Evolutionary conservation across 2,888 invertebrate genomes (phyloP).

Genomic region (Cinara cedri): DNA sequence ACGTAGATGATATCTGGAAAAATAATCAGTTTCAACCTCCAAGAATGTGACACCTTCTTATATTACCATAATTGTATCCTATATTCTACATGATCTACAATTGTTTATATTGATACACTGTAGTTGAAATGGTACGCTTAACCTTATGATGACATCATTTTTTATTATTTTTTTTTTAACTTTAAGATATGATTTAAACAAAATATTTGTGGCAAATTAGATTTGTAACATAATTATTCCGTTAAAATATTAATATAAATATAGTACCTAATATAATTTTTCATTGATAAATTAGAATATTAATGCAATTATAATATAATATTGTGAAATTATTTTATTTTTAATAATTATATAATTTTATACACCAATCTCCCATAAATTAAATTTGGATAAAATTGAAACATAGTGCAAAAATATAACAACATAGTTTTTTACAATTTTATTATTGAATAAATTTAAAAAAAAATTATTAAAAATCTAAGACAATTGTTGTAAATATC

Average conservation of each 20-base stretch:
- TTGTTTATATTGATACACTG: neutral
- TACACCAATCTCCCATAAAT: slow-evolving; percentile 33
- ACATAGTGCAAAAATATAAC: slow-evolving; percentile 4
- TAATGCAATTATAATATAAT: slow-evolving; percentile 12
- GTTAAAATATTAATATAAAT: neutral
- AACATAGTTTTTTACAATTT: slow-evolving; percentile 24
- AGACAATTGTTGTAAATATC: slow-evolving; percentile 4
- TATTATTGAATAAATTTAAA: slow-evolving; percentile 21
- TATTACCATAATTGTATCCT: neutral
- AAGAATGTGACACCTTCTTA: neutral
- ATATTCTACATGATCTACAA: neutral
- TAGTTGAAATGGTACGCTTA: neutral
- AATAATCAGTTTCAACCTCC: slow-evolving; percentile 18
- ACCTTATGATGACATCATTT: neutral
- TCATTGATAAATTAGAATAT: slow-evolving; percentile 1
- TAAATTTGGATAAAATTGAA: slow-evolving; percentile 16
- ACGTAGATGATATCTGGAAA: slow-evolving; percentile 38
- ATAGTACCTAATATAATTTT: too few relatives aligned
- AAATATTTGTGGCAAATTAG: neutral
- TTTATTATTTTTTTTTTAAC: neutral
- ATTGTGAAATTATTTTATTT: slow-evolving; percentile 16
- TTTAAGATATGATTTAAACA: slow-evolving; percentile 1
- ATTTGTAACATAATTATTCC: slow-evolving; percentile 4
- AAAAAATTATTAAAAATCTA: neutral
- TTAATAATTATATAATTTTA: neutral